phyloP scores from a whole-genome alignment of 2,797 vertebrate species.

The Dendrocincla fuliginosa region DNA sequence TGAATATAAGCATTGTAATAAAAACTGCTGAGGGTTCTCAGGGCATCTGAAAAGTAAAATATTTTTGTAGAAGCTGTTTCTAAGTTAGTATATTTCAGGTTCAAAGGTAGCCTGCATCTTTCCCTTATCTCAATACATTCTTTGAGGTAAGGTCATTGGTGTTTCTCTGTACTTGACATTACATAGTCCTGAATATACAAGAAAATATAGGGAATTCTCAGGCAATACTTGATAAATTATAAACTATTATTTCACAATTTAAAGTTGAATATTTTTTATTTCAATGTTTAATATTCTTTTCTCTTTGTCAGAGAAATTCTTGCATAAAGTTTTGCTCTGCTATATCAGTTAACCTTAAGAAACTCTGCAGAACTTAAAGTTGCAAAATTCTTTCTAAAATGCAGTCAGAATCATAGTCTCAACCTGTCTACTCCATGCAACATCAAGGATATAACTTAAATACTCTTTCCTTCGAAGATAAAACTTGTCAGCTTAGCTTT shows the following conservation, averaged over 20 bases:
- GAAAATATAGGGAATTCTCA: not conserved
- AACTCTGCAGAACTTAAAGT: accelerated
- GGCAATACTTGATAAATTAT: not conserved
- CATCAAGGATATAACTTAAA: not conserved
- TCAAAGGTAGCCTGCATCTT: not conserved
- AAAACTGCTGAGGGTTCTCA: not conserved
- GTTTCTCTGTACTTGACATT: not conserved
- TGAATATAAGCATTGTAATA: not conserved
- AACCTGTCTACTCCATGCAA: not conserved
- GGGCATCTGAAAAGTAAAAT: not conserved
- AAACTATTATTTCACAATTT: not conserved
- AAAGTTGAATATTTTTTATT: not conserved
- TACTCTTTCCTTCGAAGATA: not conserved
- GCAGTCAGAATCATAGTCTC: not conserved
- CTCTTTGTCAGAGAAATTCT: not conserved
- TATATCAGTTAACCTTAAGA: not conserved
- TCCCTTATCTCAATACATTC: not conserved
- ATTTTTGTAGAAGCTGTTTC: not conserved
- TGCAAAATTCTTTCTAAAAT: not conserved
- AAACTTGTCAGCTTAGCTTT: not conserved
- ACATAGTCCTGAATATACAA: not conserved
- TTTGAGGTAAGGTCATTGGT: not conserved
- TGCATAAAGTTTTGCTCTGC: not conserved
- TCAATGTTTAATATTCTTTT: not conserved
- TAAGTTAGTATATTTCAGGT: not conserved